These are phyloP conservation scores for Acinonyx jubatus DNA, from an alignment of 2,113 vertebrate species.

Conservation along the genomic window DNA sequence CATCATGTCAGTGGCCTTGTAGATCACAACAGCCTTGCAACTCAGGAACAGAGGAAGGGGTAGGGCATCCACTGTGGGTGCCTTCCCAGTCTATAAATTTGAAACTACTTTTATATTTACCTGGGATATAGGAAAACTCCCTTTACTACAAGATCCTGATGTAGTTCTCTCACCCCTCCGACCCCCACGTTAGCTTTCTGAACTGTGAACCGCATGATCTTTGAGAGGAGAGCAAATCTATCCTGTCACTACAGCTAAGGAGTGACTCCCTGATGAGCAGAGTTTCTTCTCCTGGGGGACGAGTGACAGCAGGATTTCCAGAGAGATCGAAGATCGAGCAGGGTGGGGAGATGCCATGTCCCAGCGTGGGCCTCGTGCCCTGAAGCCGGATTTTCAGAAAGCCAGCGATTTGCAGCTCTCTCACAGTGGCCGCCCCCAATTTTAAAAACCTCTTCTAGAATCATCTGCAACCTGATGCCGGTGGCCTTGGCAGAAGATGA, in stretches of 20 bases:
- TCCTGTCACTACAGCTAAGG: not conserved
- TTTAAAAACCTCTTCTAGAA: slow-evolving; percentile 65
- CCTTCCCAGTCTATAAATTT: not conserved
- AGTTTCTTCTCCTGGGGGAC: not conserved
- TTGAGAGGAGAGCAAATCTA: not conserved
- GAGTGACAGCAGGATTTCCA: not conserved
- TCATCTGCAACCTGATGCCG: slow-evolving; percentile 55
- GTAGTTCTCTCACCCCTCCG: not conserved
- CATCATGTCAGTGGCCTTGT: not conserved
- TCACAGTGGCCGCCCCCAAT: not conserved
- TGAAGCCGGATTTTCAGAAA: not conserved
- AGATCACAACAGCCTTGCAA: not conserved
- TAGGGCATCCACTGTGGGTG: not conserved
- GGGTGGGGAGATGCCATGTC: too few species aligned
- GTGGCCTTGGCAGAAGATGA: slow-evolving; percentile 72
- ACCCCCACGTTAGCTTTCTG: not conserved
- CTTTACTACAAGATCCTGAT: not conserved
- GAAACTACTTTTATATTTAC: not conserved
- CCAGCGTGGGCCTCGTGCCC: not conserved
- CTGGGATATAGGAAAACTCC: not conserved
- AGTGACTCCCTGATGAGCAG: not conserved
- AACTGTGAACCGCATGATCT: not conserved
- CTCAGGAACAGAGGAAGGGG: not conserved
- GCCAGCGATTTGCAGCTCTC: not conserved
- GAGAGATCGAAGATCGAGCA: not conserved